Percentiles rank a stretch among this genome's conserved stretches.
phyloP scores from a whole-genome alignment of 2,888 invertebrate genomes.

The Octonoba sinensis region DNA sequence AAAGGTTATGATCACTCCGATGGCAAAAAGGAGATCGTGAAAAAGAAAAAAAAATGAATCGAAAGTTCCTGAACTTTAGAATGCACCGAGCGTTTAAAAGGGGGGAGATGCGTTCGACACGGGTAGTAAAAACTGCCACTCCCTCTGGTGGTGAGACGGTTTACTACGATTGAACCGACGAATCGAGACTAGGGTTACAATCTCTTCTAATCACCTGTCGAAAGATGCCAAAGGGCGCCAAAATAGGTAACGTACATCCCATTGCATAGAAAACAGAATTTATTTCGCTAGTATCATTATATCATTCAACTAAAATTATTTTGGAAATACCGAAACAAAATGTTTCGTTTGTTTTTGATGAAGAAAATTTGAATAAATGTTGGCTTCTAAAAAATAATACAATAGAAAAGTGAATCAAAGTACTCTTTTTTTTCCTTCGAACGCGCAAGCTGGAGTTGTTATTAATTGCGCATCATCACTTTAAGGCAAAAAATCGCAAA shows the following conservation, averaged over 20 bases:
- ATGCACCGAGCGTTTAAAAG: conserved; percentile 5
- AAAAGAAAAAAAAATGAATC: conserved; percentile 14
- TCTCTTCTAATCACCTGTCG: conserved; percentile 22
- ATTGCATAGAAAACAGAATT: background rate
- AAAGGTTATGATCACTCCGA: conserved; percentile 49
- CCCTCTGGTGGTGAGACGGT: conserved; percentile 48
- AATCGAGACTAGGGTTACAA: conserved; percentile 48
- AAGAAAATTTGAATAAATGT: too few species aligned
- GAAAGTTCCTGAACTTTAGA: conserved; percentile 37
- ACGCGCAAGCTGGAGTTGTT: too few species aligned
- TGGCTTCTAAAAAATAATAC: too few species aligned
- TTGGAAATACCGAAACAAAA: too few species aligned
- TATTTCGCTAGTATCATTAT: too few species aligned
- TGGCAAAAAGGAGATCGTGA: conserved; percentile 25
- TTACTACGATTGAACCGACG: conserved; percentile 46
- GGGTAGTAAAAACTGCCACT: conserved; percentile 52
- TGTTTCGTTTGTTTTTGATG: too few species aligned
- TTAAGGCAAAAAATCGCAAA: too few species aligned
- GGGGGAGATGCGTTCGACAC: conserved; percentile 27
- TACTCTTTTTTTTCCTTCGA: too few species aligned
- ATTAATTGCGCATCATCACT: too few species aligned
- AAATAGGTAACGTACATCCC: background rate
- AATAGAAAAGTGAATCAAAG: too few species aligned
- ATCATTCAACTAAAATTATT: too few species aligned
- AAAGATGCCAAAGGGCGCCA: conserved; percentile 11